A percentile compares a stretch with the other conserved stretches of the same genome.
Conservation (phyloP, 2,888 invertebrate species). For the Trichopria drosophilae region DNA sequence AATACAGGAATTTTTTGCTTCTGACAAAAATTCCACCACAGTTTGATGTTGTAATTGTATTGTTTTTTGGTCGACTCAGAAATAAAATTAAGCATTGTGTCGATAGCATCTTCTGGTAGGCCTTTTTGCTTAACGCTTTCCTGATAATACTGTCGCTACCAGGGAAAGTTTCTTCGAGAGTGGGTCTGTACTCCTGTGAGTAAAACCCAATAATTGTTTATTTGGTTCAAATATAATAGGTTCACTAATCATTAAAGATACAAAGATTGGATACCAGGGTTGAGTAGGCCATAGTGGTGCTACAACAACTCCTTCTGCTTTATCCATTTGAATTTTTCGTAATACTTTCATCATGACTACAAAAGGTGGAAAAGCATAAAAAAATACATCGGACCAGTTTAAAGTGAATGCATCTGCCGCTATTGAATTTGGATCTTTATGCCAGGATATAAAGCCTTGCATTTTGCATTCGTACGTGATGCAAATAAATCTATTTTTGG, state of each 20-base stretch:
- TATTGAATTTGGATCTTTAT: constrained; percentile 28
- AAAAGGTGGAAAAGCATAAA: constrained; percentile 28
- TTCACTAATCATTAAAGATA: constrained; percentile 11
- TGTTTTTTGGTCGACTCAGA: not conserved
- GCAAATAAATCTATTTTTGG: constrained; percentile 38
- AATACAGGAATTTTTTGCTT: not conserved
- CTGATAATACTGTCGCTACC: constrained; percentile 36
- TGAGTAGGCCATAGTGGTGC: constrained; percentile 39
- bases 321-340: constrained; percentile 35
- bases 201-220: constrained; percentile 30
- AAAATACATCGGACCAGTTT: constrained; percentile 18
- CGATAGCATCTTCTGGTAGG: constrained; percentile 26
- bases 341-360: constrained; percentile 32
- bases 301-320: constrained; percentile 38
- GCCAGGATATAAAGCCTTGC: constrained; percentile 36
- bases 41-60: not conserved
- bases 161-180: constrained; percentile 36
- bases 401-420: constrained; percentile 36
- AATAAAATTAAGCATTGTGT: constrained; percentile 32
- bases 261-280: too few species aligned
- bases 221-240: constrained; percentile 30
- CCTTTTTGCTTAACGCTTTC: constrained; percentile 27
- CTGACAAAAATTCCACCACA: not conserved
- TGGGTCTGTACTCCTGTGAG: constrained; percentile 27
- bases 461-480: constrained; percentile 34